A percentile compares a stretch with the other conserved stretches of the same genome.
Conservation (phyloP, 2,113 vertebrate genomes). For the Toxotes jaculatrix region DNA sequence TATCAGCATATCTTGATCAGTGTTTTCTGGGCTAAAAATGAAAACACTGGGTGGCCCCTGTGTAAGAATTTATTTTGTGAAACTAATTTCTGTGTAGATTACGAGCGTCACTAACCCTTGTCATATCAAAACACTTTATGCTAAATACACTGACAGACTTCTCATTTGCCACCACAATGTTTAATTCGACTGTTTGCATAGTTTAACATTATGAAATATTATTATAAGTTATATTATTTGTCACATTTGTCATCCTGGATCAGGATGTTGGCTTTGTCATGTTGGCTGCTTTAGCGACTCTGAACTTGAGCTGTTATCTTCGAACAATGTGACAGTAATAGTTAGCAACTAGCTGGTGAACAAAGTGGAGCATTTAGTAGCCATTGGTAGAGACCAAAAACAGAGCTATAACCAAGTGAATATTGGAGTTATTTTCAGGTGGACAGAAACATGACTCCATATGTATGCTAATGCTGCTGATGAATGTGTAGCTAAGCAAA, state of each 20-base stretch:
- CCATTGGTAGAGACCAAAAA: slow-evolving; percentile 14
- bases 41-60: background rate
- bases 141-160: background rate
- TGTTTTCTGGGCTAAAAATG: background rate
- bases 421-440: background rate
- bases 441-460: background rate
- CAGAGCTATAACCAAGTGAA: background rate
- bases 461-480: background rate
- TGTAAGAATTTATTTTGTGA: background rate
- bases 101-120: too few relatives aligned
- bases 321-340: background rate
- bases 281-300: background rate
- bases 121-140: background rate
- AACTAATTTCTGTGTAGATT: background rate
- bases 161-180: background rate
- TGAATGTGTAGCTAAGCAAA: background rate
- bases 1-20: background rate
- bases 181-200: background rate
- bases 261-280: background rate
- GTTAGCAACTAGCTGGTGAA: slow-evolving; percentile 5
- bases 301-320: background rate
- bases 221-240: background rate
- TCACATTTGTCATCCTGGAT: background rate
- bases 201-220: background rate
- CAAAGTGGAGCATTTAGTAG: background rate